Percentiles rank a stretch among this genome's conserved stretches.
phyloP scores from a whole-genome alignment of 2,113 vertebrate genomes.

The Odobenus rosmarus region DNA sequence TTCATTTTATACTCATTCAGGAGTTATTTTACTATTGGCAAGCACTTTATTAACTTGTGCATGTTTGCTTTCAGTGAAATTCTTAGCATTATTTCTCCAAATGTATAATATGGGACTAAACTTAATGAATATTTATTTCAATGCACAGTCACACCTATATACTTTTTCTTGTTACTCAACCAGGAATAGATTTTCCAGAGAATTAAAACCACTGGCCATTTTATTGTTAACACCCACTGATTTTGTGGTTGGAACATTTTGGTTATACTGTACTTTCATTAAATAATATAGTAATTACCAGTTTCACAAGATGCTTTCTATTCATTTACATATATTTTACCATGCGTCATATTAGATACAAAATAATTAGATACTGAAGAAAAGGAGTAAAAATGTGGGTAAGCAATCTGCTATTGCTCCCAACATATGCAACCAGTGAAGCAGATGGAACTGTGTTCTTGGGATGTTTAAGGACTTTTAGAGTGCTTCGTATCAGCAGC shows the following conservation, averaged over 20 bases:
- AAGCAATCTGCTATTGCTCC: slow-evolving; percentile 73
- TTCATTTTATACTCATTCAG: not conserved
- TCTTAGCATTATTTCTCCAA: not conserved
- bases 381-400: slow-evolving; percentile 54
- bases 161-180: not conserved
- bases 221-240: not conserved
- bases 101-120: not conserved
- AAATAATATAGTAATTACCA: slow-evolving; percentile 70
- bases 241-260: slow-evolving; percentile 69
- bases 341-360: slow-evolving; percentile 18
- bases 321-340: slow-evolving; percentile 64
- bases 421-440: slow-evolving; percentile 73
- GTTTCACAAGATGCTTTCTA: slow-evolving; percentile 52
- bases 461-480: slow-evolving; percentile 83
- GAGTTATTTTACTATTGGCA: not conserved
- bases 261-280: slow-evolving; percentile 65
- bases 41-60: not conserved
- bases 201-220: not conserved
- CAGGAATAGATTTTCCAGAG: not conserved
- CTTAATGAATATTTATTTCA: not conserved
- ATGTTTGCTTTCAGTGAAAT: not conserved
- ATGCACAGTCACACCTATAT: not conserved
- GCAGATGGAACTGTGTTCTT: slow-evolving; percentile 83
- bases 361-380: slow-evolving; percentile 68
- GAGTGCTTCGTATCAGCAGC: slow-evolving; percentile 76